phyloP scores from a whole-genome alignment of 2,797 vertebrate genomes.

The Tarsius wallacei region DNA sequence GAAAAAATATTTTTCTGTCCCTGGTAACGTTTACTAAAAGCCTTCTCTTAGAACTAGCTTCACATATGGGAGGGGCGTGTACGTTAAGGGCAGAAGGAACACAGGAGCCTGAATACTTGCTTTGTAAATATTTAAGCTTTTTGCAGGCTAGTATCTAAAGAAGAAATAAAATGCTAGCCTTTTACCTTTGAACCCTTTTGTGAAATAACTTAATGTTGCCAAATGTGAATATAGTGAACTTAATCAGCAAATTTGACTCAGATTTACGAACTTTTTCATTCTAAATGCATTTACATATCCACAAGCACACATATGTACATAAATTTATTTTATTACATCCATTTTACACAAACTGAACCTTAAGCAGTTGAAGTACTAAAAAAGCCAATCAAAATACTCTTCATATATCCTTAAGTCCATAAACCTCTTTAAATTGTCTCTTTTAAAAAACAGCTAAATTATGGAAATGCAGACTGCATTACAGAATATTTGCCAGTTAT shows the following conservation, averaged over 20 bases:
- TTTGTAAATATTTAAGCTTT: slow-evolving; percentile 81
- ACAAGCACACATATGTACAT: slow-evolving; percentile 77
- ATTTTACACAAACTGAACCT: slow-evolving; percentile 87
- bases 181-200: slow-evolving; percentile 83
- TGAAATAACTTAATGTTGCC: slow-evolving; percentile 82
- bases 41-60: slow-evolving; percentile 36
- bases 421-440: slow-evolving; percentile 86
- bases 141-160: slow-evolving; percentile 60
- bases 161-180: slow-evolving; percentile 77
- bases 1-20: slow-evolving; percentile 65
- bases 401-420: slow-evolving; percentile 84
- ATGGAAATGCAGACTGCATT: slow-evolving; percentile 85
- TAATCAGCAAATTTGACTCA: slow-evolving; percentile 84
- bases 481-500: slow-evolving; percentile 86
- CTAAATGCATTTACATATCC: slow-evolving; percentile 84
- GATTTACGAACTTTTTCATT: slow-evolving; percentile 87
- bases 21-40: slow-evolving; percentile 64
- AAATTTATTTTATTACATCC: slow-evolving; percentile 88
- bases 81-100: slow-evolving; percentile 48
- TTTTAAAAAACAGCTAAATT: slow-evolving; percentile 86
- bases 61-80: neutral
- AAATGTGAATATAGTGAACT: slow-evolving; percentile 72
- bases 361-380: slow-evolving; percentile 84
- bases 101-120: slow-evolving; percentile 65
- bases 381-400: slow-evolving; percentile 87